These are phyloP conservation scores for Sebastes vulpes DNA, from an alignment of 2,797 vertebrate species.

Conservation along the genomic window DNA sequence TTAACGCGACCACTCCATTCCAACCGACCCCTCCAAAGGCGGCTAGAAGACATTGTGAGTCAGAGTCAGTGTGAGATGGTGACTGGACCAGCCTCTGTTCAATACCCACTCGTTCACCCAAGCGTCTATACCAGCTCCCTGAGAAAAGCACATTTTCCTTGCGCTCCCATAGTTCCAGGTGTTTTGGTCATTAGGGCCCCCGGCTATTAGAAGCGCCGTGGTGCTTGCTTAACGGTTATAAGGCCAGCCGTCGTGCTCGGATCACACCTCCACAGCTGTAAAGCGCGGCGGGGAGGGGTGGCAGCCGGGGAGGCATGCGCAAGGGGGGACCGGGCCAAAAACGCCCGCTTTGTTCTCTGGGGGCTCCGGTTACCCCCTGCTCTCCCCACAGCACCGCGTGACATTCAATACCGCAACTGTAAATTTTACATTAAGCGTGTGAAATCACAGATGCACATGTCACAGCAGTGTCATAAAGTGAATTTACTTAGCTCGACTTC, in stretches of 20 bases:
- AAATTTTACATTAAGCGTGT: slow-evolving; percentile 90
- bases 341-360: slow-evolving; percentile 89
- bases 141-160: slow-evolving; percentile 57
- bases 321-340: slow-evolving; percentile 84
- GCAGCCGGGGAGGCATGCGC: slow-evolving; percentile 88
- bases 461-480: slow-evolving; percentile 87
- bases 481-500: slow-evolving; percentile 86
- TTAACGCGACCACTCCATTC: slow-evolving; percentile 64
- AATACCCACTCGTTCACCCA: slow-evolving; percentile 21
- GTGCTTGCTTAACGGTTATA: slow-evolving; percentile 83
- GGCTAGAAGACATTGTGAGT: slow-evolving; percentile 35
- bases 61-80: slow-evolving; percentile 16
- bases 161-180: slow-evolving; percentile 77
- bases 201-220: slow-evolving; percentile 70
- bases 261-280: slow-evolving; percentile 91
- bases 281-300: slow-evolving; percentile 80
- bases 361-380: slow-evolving; percentile 91
- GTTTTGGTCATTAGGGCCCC: slow-evolving; percentile 85
- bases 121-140: slow-evolving; percentile 38
- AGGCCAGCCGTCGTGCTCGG: slow-evolving; percentile 84
- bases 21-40: slow-evolving; percentile 40
- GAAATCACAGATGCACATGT: slow-evolving; percentile 94
- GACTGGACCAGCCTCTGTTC: slow-evolving; percentile 22
- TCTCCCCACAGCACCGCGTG: slow-evolving; percentile 78
- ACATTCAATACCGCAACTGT: slow-evolving; percentile 90